Evolutionary conservation across 2,113 vertebrate genomes (phyloP).

Genomic region (Cephalophus harveyi): DNA sequence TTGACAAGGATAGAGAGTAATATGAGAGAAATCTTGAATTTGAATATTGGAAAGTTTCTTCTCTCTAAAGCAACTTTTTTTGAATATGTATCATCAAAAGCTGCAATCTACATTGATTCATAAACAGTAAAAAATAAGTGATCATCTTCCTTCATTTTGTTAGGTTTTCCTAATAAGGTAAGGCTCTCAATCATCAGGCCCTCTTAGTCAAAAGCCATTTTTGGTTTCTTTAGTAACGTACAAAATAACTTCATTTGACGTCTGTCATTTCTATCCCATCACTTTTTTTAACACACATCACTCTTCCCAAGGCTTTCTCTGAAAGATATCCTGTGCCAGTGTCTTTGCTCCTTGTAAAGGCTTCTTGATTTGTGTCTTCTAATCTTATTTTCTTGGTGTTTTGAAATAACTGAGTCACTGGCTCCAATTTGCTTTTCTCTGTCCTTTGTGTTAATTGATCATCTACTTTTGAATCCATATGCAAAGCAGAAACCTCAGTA

Average conservation of each 20-base stretch:
- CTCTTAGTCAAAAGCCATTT: constrained; percentile 15
- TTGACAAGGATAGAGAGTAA: constrained; percentile 4
- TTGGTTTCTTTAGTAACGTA: neutral
- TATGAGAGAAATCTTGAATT: neutral
- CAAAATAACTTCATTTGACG: constrained; percentile 54
- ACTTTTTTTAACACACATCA: constrained; percentile 62
- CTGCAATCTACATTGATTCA: constrained; percentile 12
- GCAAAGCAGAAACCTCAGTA: constrained; percentile 41
- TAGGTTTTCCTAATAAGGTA: neutral
- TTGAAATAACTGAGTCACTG: constrained; percentile 63
- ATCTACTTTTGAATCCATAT: constrained; percentile 27
- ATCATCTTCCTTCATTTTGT: constrained; percentile 1
- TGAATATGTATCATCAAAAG: neutral
- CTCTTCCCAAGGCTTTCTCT: constrained; percentile 11
- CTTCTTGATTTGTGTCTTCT: constrained; percentile 39
- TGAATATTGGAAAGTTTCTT: constrained; percentile 30
- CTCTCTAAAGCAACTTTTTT: neutral
- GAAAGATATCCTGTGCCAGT: neutral
- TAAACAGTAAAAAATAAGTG: neutral
- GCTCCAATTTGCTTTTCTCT: constrained; percentile 43
- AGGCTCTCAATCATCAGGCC: neutral
- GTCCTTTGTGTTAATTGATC: constrained; percentile 28
- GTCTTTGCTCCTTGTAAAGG: constrained; percentile 13
- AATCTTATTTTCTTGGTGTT: constrained; percentile 60
- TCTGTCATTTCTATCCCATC: constrained; percentile 66